phyloP scores from a whole-genome alignment of 2,113 vertebrate species.

The Tetrao urogallus region DNA sequence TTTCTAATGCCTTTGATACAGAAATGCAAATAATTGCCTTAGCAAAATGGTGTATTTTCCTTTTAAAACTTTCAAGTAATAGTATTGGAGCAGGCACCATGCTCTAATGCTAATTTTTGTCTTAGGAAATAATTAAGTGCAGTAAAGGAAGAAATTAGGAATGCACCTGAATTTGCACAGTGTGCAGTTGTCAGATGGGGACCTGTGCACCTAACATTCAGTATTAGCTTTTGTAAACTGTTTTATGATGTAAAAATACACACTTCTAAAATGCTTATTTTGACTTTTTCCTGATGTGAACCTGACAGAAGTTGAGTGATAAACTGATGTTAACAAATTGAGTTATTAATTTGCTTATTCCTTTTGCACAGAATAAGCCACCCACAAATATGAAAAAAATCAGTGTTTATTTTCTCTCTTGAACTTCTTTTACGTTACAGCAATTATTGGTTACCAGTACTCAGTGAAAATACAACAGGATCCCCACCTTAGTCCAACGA shows the following conservation, averaged over 20 bases:
- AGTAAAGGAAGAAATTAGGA: background rate
- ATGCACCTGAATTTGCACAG: background rate
- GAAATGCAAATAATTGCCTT: background rate
- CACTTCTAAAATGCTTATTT: background rate
- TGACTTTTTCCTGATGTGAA: background rate
- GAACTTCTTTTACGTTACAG: background rate
- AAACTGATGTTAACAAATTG: background rate
- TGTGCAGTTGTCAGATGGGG: background rate
- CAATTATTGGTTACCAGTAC: background rate
- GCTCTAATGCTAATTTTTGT: background rate
- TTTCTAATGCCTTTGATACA: constrained; percentile 1
- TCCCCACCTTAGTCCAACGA: background rate
- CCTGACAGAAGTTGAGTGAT: background rate
- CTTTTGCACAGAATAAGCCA: background rate
- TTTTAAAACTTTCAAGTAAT: background rate
- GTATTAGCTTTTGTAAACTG: background rate
- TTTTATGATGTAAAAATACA: background rate
- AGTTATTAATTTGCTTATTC: background rate
- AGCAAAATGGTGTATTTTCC: background rate
- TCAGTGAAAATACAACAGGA: background rate
- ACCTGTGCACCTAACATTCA: background rate
- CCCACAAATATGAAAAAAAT: background rate
- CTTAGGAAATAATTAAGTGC: background rate
- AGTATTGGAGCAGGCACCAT: background rate
- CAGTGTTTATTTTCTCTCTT: background rate